Evolutionary conservation across 2,113 vertebrate genomes (phyloP).

Genomic region (Rhinopithecus roxellana): DNA sequence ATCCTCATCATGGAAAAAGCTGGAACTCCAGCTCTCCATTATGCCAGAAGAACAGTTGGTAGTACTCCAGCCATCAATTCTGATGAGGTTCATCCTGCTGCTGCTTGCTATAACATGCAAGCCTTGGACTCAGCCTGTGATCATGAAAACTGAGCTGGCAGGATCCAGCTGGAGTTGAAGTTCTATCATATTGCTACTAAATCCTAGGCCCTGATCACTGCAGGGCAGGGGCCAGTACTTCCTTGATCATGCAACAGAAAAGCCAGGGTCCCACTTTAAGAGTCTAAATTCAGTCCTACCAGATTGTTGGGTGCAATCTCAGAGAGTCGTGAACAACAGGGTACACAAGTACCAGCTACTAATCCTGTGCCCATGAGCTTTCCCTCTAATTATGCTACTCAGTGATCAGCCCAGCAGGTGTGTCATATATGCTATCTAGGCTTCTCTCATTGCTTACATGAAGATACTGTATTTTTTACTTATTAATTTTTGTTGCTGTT

Average conservation of each 20-base stretch:
- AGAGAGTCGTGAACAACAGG: neutral
- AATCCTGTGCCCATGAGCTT: neutral
- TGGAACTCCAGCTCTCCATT: neutral
- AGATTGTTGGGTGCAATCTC: neutral
- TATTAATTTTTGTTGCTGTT: neutral
- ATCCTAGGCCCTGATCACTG: neutral
- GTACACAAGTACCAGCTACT: neutral
- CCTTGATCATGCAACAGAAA: neutral
- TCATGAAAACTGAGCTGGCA: neutral
- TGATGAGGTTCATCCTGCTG: neutral
- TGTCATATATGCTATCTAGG: neutral
- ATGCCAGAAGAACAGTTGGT: neutral
- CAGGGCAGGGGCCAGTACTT: neutral
- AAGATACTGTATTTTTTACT: neutral
- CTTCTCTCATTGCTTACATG: neutral
- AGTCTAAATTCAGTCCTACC: neutral
- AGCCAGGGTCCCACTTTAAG: neutral
- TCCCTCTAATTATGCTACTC: neutral
- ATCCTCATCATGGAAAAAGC: neutral
- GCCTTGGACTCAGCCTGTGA: neutral
- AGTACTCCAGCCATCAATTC: neutral
- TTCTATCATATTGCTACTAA: neutral
- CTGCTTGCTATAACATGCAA: neutral
- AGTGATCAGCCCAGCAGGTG: too few species aligned
- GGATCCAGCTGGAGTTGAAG: neutral